Evolutionary conservation across 2,888 invertebrate species (phyloP).

Genomic region (Drosophila sordidula): DNA sequence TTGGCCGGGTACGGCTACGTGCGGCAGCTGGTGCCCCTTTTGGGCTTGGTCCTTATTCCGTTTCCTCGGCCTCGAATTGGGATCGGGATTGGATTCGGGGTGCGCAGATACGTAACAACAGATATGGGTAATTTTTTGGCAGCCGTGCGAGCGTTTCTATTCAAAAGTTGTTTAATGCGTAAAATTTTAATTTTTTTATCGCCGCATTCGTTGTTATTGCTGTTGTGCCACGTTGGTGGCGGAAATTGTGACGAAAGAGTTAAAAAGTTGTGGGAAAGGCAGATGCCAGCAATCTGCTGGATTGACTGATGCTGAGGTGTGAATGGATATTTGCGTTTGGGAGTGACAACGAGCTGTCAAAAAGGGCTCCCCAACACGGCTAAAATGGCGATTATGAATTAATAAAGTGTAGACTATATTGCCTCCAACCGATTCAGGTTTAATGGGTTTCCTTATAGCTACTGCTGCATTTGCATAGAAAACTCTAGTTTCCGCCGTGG

Average conservation of each 20-base stretch:
- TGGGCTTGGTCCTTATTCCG: conserved; percentile 47
- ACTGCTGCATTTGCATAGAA: conserved; percentile 7
- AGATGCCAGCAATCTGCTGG: conserved; percentile 33
- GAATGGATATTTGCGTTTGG: conserved; percentile 41
- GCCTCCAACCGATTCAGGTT: too few relatives aligned
- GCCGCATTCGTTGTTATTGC: conserved; percentile 26
- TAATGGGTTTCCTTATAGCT: too few relatives aligned
- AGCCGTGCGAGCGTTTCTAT: conserved; percentile 53
- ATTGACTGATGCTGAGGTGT: conserved; percentile 61
- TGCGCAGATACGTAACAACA: conserved; percentile 41
- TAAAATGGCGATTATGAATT: conserved; percentile 24
- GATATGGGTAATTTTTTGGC: conserved; percentile 74
- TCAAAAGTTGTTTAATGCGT: conserved; percentile 72
- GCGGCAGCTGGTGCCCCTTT: conserved; percentile 73
- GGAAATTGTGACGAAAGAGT: conserved; percentile 77
- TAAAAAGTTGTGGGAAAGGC: conserved; percentile 75
- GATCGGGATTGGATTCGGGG: conserved; percentile 26
- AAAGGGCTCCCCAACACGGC: conserved; percentile 1
- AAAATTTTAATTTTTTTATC: conserved; percentile 74
- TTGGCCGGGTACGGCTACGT: conserved; percentile 35
- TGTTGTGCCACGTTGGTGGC: conserved; percentile 60
- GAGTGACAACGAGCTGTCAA: conserved; percentile 10
- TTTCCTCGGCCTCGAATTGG: conserved; percentile 19
- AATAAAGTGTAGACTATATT: conserved; percentile 7
- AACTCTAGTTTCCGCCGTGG: conserved; percentile 3